Evolutionary conservation across 1,140 invertebrate genomes (phyloP).

Genomic region (Proctacanthus coquilletti): DNA sequence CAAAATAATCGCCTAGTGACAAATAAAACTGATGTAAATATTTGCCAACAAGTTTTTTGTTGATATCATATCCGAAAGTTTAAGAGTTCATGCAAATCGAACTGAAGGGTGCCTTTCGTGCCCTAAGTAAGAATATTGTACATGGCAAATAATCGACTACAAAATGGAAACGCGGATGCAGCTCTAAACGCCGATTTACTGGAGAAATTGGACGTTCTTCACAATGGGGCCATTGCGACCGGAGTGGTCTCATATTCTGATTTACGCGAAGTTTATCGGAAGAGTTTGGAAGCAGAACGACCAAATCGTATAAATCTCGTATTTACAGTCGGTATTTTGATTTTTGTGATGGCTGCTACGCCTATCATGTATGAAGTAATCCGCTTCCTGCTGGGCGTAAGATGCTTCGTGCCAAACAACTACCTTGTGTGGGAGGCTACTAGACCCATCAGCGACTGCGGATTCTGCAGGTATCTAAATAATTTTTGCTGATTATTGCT

Average conservation of each 20-base stretch:
- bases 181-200: conserved; percentile 19
- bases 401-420: conserved; percentile 67
- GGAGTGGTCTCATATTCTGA: conserved; percentile 19
- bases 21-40: no score
- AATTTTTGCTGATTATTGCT: no score
- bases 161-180: no score
- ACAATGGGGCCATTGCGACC: conserved; percentile 18
- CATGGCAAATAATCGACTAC: no score
- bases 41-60: no score
- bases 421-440: conserved; percentile 73
- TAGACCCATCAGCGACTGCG: conserved; percentile 64
- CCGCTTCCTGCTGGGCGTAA: conserved; percentile 33
- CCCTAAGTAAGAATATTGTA: no score
- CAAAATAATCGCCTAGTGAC: no score
- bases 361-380: conserved; percentile 22
- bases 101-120: no score
- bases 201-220: conserved; percentile 16
- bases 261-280: conserved; percentile 21
- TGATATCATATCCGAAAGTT: no score
- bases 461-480: conserved; percentile 48
- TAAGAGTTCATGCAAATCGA: no score
- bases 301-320: conserved; percentile 20
- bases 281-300: conserved; percentile 16
- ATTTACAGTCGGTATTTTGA: conserved; percentile 20
- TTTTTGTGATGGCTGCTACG: conserved; percentile 23